These are phyloP conservation scores for Marisa cornuarietis DNA, from an alignment of 1,140 invertebrate species.

Conservation along the genomic window DNA sequence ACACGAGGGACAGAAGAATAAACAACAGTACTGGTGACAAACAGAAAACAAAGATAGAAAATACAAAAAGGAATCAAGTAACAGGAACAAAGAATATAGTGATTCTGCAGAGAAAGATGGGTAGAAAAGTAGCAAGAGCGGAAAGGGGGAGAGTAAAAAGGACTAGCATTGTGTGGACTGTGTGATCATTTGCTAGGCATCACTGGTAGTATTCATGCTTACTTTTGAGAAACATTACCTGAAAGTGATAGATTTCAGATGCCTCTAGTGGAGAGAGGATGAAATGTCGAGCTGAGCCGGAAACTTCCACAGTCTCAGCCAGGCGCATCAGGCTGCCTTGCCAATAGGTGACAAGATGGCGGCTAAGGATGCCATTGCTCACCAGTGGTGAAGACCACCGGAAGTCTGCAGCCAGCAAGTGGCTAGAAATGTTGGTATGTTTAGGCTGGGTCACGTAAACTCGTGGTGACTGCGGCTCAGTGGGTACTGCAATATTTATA, in stretches of 20 bases:
- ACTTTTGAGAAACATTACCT: constrained; percentile 67
- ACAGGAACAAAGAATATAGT: no score
- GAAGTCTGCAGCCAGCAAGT: constrained; percentile 65
- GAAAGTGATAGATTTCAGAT: constrained; percentile 79
- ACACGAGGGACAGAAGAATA: no score
- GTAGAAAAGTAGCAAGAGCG: no score
- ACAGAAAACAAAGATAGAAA: no score
- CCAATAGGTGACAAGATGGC: constrained; percentile 75
- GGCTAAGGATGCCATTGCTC: constrained; percentile 78
- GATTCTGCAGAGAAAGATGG: no score
- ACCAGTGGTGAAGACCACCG: constrained; percentile 81
- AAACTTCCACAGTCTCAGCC: constrained; percentile 24
- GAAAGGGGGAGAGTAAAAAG: no score
- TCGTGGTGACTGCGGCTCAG: constrained; percentile 75
- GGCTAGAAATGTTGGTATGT: constrained; percentile 47
- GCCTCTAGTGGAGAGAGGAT: constrained; percentile 70
- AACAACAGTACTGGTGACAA: no score
- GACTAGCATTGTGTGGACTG: no score
- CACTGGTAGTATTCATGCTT: no score
- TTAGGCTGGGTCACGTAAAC: constrained; percentile 73
- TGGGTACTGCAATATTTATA: constrained; percentile 73
- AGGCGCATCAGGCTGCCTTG: constrained; percentile 31
- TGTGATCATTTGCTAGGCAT: no score
- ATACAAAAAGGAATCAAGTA: no score
- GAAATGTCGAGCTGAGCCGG: constrained; percentile 69